A percentile compares a stretch with the other conserved stretches of the same genome.
Conservation (phyloP, 1,140 invertebrate genomes). For the Brachionus asplanchnoidis region DNA sequence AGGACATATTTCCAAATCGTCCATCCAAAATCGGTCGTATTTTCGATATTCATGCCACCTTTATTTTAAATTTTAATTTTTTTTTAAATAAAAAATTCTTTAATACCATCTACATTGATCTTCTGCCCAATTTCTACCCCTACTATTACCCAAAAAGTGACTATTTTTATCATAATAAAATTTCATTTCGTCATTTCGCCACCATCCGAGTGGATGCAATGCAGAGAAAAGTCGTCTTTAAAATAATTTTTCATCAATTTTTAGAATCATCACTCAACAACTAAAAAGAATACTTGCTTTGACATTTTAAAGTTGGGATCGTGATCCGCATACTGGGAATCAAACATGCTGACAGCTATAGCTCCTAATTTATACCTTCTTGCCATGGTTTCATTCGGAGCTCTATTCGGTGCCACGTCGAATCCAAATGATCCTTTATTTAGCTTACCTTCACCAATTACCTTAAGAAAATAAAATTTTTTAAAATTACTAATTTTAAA, state of each 20-base stretch:
- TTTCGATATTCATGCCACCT: conserved; percentile 40
- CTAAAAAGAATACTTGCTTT: conserved; percentile 31
- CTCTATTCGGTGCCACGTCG: conserved; percentile 38
- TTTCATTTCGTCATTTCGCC: conserved; percentile 43
- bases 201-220: conserved; percentile 36
- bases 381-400: conserved; percentile 38
- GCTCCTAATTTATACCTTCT: conserved; percentile 40
- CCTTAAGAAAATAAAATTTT: background rate
- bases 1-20: conserved; percentile 69
- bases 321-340: conserved; percentile 1
- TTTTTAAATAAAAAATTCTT: background rate
- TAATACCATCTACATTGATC: conserved; percentile 42
- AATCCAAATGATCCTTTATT: conserved; percentile 39
- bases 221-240: conserved; percentile 19
- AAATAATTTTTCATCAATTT: background rate
- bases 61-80: background rate
- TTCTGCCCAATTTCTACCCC: conserved; percentile 36
- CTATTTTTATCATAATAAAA: conserved; percentile 42
- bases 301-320: conserved; percentile 22
- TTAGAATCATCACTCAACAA: background rate
- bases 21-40: conserved; percentile 46
- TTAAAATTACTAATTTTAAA: background rate
- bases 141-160: conserved; percentile 24
- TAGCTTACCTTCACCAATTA: conserved; percentile 3
- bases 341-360: conserved; percentile 39